Evolutionary conservation across 2,797 vertebrate genomes (phyloP), one percentile per base, ranked within the genome.

Genomic region (Euphonia xanthogaster): DNA sequence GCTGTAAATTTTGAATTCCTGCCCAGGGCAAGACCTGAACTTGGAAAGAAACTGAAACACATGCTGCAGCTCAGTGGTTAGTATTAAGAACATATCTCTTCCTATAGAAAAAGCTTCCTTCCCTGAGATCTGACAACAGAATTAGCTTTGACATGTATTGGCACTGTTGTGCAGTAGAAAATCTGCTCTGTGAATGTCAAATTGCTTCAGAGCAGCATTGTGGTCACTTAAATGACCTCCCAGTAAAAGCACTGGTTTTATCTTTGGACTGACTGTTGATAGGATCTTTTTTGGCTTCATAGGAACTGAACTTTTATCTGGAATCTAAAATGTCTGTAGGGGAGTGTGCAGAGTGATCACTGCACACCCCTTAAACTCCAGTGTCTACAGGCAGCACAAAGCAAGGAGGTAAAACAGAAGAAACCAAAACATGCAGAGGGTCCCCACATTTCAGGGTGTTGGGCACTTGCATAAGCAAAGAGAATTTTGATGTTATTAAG

Each of bases 1-100:
- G 91, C 91, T 93, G 82, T 78, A 75, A 75, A 73, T 90, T 79
- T 90, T 94, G 94, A 94, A 90, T 94, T 82, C 27, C 2, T 91
- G 93, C 82, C 89, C 66, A 77, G 77, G 66, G 30, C 0, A 0
- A 83, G 89, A 78, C 78, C 87, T 63, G 66, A 90, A 68, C 90
- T 88, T 91, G 89, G 82, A 86, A 90, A 76, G 73, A 72, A 77
- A 65, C 78, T 65, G 65, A 90, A 94, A 76, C 82, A 76, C 80
- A 63, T 94, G 85, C 85, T 86, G 73, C 44, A 54, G 21, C 55
- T 94, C 66, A 71, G 57, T 86, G 31, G 73, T 94, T 88, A 37
- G 76, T 55, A 37, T 28, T 72, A 81, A 81, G 87, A 91, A 51
- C 58, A n/a, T 89, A 54, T 19, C n/a, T 86, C 42, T 94, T 93